A percentile compares a stretch with the other conserved stretches of the same genome.
phyloP scores from a whole-genome alignment of 2,113 vertebrate genomes.

The Salvelinus namaycush region DNA sequence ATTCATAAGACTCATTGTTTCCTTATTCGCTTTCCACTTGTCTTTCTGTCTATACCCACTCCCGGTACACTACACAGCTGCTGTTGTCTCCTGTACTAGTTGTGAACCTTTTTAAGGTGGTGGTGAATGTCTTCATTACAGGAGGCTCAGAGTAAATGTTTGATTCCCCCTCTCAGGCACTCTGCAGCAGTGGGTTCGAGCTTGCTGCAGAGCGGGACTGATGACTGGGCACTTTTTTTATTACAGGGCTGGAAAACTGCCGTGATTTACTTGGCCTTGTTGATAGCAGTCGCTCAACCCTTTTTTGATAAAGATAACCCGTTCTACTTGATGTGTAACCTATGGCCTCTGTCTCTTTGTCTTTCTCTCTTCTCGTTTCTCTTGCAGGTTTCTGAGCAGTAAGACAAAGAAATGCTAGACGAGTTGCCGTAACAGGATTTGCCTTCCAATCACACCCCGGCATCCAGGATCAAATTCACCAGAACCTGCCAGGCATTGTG shows the following conservation, averaged over 20 bases:
- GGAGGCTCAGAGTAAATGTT: constrained; percentile 12
- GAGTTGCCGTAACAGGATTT: constrained; percentile 86
- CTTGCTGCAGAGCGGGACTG: constrained; percentile 26
- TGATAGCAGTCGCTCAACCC: constrained; percentile 22
- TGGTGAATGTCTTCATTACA: not conserved
- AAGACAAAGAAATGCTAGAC: constrained; percentile 81
- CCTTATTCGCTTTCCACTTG: not conserved
- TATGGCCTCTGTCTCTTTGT: constrained; percentile 3
- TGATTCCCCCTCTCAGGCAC: constrained; percentile 4
- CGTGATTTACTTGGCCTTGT: constrained; percentile 15
- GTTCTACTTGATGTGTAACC: constrained; percentile 12
- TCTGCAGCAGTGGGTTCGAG: constrained; percentile 5
- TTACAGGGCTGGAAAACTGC: constrained; percentile 22
- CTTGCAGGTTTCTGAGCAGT: constrained; percentile 85
- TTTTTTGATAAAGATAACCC: constrained; percentile 1
- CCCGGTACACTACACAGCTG: not conserved
- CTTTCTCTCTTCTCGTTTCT: constrained; percentile 14
- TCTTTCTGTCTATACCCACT: constrained; percentile 1
- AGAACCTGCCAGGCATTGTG: constrained; percentile 85
- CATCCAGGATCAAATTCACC: constrained; percentile 89
- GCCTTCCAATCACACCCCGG: constrained; percentile 82
- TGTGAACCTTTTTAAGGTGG: not conserved
- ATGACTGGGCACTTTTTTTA: constrained; percentile 35
- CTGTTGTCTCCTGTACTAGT: not conserved
- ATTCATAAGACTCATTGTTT: not conserved